phyloP scores from a whole-genome alignment of 2,797 vertebrate genomes.

The Rhabdophis nuchalis region DNA sequence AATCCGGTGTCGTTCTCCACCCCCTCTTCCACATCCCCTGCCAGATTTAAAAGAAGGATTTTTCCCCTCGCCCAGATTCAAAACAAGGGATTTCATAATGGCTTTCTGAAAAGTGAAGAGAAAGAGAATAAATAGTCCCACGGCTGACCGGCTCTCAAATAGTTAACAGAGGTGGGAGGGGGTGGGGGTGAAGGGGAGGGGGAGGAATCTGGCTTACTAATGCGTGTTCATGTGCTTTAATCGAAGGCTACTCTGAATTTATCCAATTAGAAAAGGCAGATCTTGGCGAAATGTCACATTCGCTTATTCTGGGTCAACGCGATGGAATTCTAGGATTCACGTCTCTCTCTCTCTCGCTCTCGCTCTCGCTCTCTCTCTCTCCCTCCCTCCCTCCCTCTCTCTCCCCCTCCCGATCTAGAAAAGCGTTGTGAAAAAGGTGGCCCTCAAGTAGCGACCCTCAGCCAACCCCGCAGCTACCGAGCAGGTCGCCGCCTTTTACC shows the following conservation, averaged over 20 bases:
- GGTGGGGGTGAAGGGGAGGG: fast-evolving
- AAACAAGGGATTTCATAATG: not conserved
- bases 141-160: not conserved
- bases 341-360: not conserved
- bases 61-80: not conserved
- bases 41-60: not conserved
- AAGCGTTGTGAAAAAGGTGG: conserved; percentile 53
- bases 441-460: not conserved
- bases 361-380: too few species aligned
- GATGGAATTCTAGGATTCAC: conserved; percentile 54
- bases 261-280: conserved; percentile 58
- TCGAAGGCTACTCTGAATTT: conserved; percentile 46
- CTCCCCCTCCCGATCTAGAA: conserved; percentile 43
- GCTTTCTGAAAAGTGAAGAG: not conserved
- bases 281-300: conserved; percentile 52
- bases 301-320: conserved; percentile 63
- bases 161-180: not conserved
- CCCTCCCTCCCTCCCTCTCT: too few species aligned
- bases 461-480: conserved; percentile 1
- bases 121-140: too few species aligned
- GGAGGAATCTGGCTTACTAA: fast-evolving
- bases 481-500: not conserved
- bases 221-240: conserved; percentile 32
- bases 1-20: not conserved
- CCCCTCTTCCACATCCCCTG: too few species aligned